These are phyloP conservation scores for Brachyrhaphis roseni DNA, from an alignment of 2,797 vertebrate species.

Conservation along the genomic window DNA sequence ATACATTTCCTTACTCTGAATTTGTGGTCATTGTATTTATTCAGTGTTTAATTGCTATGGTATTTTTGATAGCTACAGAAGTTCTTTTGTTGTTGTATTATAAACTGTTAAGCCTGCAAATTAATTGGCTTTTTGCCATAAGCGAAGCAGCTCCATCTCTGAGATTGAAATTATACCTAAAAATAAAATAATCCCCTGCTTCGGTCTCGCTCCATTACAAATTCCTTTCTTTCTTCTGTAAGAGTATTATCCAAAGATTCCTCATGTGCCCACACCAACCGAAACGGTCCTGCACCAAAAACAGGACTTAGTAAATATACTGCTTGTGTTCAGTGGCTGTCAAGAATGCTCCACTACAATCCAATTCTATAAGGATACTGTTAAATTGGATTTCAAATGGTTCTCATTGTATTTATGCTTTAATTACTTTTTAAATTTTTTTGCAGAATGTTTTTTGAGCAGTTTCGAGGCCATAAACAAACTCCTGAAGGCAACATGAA, in stretches of 20 bases:
- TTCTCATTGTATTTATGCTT: constrained; percentile 12
- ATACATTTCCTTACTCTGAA: background rate
- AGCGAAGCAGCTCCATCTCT: constrained; percentile 64
- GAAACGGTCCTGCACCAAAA: constrained; percentile 33
- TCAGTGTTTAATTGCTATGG: background rate
- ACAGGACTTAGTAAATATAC: constrained; percentile 19
- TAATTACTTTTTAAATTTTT: constrained; percentile 15
- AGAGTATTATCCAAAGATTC: constrained; percentile 80
- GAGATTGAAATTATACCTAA: constrained; percentile 54
- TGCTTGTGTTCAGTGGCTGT: constrained; percentile 23
- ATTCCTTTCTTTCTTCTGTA: constrained; percentile 75
- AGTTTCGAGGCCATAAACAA: constrained; percentile 35
- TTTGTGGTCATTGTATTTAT: background rate
- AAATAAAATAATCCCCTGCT: constrained; percentile 54
- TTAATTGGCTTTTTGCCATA: constrained; percentile 63
- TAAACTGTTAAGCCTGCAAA: constrained; percentile 40
- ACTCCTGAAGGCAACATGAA: constrained; percentile 57
- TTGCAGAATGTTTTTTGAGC: constrained; percentile 40
- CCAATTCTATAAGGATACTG: background rate
- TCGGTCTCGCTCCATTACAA: constrained; percentile 44
- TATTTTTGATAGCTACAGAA: background rate
- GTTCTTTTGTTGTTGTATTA: constrained; percentile 4
- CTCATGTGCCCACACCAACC: constrained; percentile 64
- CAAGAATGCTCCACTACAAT: background rate
- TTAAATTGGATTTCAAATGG: background rate